Base-by-base conservation (phyloP, 2,797 vertebrate genomes). In the Ceyx erithaca region DNA sequence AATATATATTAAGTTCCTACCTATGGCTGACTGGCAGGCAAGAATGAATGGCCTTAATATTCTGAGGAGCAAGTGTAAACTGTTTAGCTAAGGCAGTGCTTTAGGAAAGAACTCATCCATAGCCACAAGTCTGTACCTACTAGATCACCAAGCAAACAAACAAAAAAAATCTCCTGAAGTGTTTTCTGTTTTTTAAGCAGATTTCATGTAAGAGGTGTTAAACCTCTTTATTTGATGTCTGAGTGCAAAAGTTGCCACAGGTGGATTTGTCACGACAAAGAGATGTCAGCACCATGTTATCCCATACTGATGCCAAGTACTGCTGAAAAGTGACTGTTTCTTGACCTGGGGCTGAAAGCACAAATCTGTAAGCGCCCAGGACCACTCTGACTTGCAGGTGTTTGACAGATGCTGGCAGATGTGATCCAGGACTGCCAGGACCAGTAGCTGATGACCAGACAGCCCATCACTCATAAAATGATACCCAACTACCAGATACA, bases 21-120 rank as follows among this genome's bases (percentile, higher is more conserved):
- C 76, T 37, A n/a, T 37, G 33, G n/a, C 81, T 93, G 41, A 8
- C 69, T 71, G 54, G 17, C 82, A 71, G 62, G n/a, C 30, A 75
- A 67, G 51, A 71, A 81, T 69, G 41, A 49, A 89, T 88, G 70
- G 16, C 46, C 17, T 71, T 79, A 68, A 92, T 76, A 84, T 58
- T 20, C 55, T 48, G 84, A 84, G 58, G 30, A 78, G 30, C 35
- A 80, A 52, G 19, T 28, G 14, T 30, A 52, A 77, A 79, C 67
- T 59, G 33, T 26, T 55, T 79, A 75, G 33, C 49, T 77, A 35
- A 92, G 73, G 30, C 26, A 28, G 10, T 37, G 26, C 26, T 49
- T 40, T 51, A 23, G 79, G 67, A 79, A 89, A 41, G 37, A 45
- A 62, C 48, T 85, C 63, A 64, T 64, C 55, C 25, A 23, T 22